phyloP scores from a whole-genome alignment of 2,113 vertebrate species.

The Odocoileus virginianus region DNA sequence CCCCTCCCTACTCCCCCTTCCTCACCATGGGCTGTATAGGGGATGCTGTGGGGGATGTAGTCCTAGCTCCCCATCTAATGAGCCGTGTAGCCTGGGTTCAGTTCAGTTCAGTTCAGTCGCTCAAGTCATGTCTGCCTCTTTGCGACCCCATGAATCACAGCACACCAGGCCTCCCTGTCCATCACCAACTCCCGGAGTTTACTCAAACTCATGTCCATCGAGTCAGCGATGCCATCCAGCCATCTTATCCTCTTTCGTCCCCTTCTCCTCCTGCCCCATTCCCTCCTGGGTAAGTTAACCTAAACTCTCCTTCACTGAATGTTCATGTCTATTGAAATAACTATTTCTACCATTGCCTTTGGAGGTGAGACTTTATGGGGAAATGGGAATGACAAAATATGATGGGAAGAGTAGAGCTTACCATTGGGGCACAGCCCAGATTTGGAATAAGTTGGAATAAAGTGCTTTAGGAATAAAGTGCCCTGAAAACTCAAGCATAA shows the following conservation, averaged over 20 bases:
- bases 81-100: not conserved
- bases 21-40: fast-evolving
- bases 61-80: not conserved
- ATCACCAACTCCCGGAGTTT: no score
- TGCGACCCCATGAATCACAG: no score
- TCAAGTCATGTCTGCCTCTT: no score
- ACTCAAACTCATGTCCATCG: no score
- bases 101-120: no score
- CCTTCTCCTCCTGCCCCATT: no score
- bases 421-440: fast-evolving
- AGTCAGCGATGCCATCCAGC: no score
- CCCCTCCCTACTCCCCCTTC: not conserved
- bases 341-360: no score
- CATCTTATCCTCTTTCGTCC: no score
- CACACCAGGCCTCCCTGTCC: no score
- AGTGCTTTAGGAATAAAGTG: not conserved
- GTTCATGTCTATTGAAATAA: not conserved
- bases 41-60: fast-evolving
- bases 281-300: not conserved
- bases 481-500: not conserved
- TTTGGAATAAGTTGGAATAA: not conserved
- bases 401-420: fast-evolving
- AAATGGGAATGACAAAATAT: not conserved
- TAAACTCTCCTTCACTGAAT: not conserved
- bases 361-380: no score